A percentile compares a stretch with the other conserved stretches of the same genome.
Evolutionary conservation across 2,888 invertebrate species (phyloP).

Genomic region (Drosophila diplacantha): DNA sequence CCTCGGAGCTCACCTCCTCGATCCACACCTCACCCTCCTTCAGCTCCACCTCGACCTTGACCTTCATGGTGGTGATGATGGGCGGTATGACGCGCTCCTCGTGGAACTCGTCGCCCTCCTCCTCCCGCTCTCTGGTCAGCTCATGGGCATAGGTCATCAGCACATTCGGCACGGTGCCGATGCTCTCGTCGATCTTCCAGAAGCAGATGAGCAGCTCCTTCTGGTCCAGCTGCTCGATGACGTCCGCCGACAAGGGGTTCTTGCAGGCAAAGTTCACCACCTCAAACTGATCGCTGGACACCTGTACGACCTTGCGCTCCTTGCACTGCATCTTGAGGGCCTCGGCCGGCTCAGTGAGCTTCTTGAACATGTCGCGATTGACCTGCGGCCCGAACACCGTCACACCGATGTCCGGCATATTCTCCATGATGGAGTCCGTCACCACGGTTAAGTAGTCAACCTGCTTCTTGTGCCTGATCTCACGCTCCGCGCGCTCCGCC

Average conservation of each 20-base stretch:
- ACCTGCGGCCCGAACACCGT: slow-evolving; percentile 77
- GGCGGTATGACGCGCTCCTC: slow-evolving; percentile 63
- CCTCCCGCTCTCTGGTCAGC: slow-evolving; percentile 62
- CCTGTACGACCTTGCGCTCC: slow-evolving; percentile 70
- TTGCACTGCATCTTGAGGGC: slow-evolving; percentile 74
- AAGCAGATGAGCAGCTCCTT: slow-evolving; percentile 75
- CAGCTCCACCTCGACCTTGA: slow-evolving; percentile 64
- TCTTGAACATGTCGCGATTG: slow-evolving; percentile 75
- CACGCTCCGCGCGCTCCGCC: slow-evolving; percentile 64
- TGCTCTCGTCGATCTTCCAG: slow-evolving; percentile 75
- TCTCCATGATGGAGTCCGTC: slow-evolving; percentile 74
- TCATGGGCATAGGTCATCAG: slow-evolving; percentile 66
- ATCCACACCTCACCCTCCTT: slow-evolving; percentile 62
- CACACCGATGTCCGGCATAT: slow-evolving; percentile 74
- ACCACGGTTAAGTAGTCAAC: slow-evolving; percentile 72
- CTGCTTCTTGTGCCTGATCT: slow-evolving; percentile 65
- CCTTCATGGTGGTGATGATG: slow-evolving; percentile 66
- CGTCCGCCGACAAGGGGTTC: slow-evolving; percentile 73
- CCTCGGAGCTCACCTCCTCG: slow-evolving; percentile 56
- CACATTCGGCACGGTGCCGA: slow-evolving; percentile 61
- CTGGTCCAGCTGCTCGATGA: slow-evolving; percentile 71
- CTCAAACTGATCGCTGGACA: slow-evolving; percentile 69
- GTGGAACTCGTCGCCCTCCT: slow-evolving; percentile 58
- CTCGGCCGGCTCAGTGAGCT: slow-evolving; percentile 75
- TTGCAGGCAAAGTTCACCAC: slow-evolving; percentile 71